These are phyloP conservation scores for Celastrina argiolus DNA, from an alignment of 2,888 invertebrate species.

Conservation along the genomic window DNA sequence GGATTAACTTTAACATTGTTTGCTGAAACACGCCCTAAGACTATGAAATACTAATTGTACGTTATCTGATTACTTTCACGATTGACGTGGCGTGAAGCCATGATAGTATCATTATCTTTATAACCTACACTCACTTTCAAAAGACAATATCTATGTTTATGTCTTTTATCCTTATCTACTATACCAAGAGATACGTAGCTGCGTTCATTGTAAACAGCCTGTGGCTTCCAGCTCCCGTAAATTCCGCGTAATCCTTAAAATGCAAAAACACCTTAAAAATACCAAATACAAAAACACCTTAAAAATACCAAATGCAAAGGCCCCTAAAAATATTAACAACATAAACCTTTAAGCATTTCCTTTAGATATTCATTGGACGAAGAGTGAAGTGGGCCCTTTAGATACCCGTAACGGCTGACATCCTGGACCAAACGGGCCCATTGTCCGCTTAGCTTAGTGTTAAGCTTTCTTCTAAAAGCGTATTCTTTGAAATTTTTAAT, in stretches of 20 bases:
- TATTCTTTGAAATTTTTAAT: neutral
- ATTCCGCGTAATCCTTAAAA: neutral
- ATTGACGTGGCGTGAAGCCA: too few relatives aligned
- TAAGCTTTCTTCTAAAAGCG: constrained; percentile 2
- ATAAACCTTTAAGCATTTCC: constrained; percentile 3
- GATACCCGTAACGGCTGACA: constrained; percentile 5
- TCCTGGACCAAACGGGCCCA: constrained; percentile 1
- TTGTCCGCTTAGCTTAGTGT: constrained; percentile 7
- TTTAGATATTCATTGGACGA: neutral
- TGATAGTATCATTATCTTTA: too few relatives aligned
- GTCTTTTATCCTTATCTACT: too few relatives aligned
- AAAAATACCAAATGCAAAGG: neutral
- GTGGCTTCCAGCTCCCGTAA: too few relatives aligned
- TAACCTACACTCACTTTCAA: too few relatives aligned
- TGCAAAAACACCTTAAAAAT: neutral
- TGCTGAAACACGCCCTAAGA: too few relatives aligned
- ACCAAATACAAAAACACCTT: neutral
- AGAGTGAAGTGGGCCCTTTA: constrained; percentile 3
- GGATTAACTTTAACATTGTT: too few relatives aligned
- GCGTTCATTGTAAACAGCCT: too few relatives aligned
- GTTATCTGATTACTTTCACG: too few relatives aligned
- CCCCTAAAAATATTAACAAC: constrained; percentile 1
- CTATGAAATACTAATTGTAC: too few relatives aligned
- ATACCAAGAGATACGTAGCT: too few relatives aligned
- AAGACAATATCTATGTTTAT: too few relatives aligned